These are phyloP conservation scores for Sebastes reedi DNA, from an alignment of 2,797 vertebrate species.

Conservation along the genomic window DNA sequence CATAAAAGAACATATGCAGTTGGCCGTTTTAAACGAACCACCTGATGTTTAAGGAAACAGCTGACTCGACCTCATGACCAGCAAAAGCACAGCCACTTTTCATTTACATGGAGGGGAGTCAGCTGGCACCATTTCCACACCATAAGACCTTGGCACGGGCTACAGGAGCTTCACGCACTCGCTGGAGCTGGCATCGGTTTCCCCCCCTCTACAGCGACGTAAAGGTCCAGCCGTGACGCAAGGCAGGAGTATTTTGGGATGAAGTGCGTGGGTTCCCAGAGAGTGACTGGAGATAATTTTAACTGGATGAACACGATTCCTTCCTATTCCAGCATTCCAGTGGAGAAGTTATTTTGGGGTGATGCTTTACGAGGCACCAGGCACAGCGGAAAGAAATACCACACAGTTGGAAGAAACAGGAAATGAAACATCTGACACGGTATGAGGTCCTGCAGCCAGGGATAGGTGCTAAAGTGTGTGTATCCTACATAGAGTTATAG, in stretches of 20 bases:
- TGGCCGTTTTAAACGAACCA: slow-evolving; percentile 14
- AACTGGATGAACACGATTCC: slow-evolving; percentile 77
- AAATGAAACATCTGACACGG: slow-evolving; percentile 68
- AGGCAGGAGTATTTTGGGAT: slow-evolving; percentile 77
- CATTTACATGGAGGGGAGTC: slow-evolving; percentile 64
- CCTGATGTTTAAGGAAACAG: slow-evolving; percentile 41
- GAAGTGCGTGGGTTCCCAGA: slow-evolving; percentile 68
- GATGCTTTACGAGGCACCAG: slow-evolving; percentile 67
- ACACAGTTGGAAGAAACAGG: slow-evolving; percentile 61
- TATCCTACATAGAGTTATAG: slow-evolving; percentile 48
- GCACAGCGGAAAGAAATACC: slow-evolving; percentile 64
- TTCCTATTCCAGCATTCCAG: slow-evolving; percentile 75
- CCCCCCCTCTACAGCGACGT: slow-evolving; percentile 54
- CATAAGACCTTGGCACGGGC: slow-evolving; percentile 70
- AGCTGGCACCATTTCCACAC: slow-evolving; percentile 68
- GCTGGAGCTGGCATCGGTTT: slow-evolving; percentile 62
- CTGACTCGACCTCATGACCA: slow-evolving; percentile 49
- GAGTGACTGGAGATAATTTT: slow-evolving; percentile 72
- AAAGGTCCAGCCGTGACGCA: slow-evolving; percentile 74
- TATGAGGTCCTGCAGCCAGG: slow-evolving; percentile 53
- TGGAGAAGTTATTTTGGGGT: slow-evolving; percentile 77
- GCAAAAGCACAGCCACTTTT: slow-evolving; percentile 40
- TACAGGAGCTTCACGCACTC: slow-evolving; percentile 42
- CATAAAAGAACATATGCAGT: not conserved
- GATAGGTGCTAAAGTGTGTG: slow-evolving; percentile 60